These are phyloP conservation scores for Heptranchias perlo DNA, from an alignment of 2,113 vertebrate species.

Conservation along the genomic window DNA sequence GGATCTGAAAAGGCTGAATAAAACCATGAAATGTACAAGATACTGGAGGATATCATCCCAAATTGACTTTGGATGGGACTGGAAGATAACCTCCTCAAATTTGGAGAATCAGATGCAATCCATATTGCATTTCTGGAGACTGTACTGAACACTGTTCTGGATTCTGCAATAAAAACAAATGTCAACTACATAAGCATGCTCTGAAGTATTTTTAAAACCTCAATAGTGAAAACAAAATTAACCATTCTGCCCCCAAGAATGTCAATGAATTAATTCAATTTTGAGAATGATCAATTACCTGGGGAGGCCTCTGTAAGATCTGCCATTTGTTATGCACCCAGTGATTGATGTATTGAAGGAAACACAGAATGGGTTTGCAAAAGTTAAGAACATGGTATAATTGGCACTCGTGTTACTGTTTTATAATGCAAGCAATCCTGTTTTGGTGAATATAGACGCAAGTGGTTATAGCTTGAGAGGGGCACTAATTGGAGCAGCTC, in stretches of 20 bases:
- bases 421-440: neutral
- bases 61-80: too few relatives aligned
- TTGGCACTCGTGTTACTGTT: neutral
- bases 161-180: neutral
- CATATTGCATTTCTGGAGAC: neutral
- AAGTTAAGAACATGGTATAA: neutral
- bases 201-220: neutral
- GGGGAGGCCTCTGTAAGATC: neutral
- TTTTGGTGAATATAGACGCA: neutral
- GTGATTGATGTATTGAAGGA: neutral
- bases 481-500: neutral
- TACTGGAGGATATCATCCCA: too few relatives aligned
- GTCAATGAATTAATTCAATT: neutral
- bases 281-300: neutral
- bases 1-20: too few relatives aligned
- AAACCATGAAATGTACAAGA: too few relatives aligned
- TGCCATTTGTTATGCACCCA: neutral
- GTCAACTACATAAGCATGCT: neutral
- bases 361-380: neutral
- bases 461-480: neutral
- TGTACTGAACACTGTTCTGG: neutral
- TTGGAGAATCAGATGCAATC: too few relatives aligned
- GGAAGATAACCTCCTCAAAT: too few relatives aligned
- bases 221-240: neutral
- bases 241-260: neutral